Evolutionary conservation across 2,113 vertebrate genomes (phyloP).

Genomic region (Raja brachyura): DNA sequence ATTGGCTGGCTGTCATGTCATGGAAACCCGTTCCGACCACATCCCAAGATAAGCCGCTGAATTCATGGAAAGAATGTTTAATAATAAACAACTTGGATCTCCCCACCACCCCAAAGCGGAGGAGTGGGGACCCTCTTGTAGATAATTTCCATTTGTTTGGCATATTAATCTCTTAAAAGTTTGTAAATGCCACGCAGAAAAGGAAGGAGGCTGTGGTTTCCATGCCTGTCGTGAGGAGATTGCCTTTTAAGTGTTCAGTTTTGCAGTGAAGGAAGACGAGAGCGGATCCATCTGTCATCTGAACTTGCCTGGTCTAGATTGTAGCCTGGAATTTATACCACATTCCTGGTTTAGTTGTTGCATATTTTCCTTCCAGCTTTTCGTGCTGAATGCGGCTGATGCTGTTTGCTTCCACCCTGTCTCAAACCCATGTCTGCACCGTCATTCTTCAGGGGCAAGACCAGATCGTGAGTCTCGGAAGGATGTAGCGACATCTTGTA

Average conservation of each 20-base stretch:
- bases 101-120: neutral
- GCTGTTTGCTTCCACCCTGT: neutral
- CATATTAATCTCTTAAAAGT: neutral
- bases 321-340: neutral
- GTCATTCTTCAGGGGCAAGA: neutral
- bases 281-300: neutral
- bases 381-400: neutral
- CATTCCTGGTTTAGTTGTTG: neutral
- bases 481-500: neutral
- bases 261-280: neutral
- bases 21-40: neutral
- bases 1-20: neutral
- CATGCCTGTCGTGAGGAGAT: neutral
- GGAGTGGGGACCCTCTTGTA: neutral
- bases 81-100: neutral
- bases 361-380: neutral
- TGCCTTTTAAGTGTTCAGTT: neutral
- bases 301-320: neutral
- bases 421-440: neutral
- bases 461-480: neutral
- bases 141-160: constrained; percentile 18
- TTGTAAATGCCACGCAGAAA: neutral
- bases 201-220: neutral
- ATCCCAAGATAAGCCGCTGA: neutral
- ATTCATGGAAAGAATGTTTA: neutral